Evolutionary conservation across 2,888 invertebrate species (phyloP), one percentile per base, ranked within the genome.

Genomic region (Crepidodera aurea): DNA sequence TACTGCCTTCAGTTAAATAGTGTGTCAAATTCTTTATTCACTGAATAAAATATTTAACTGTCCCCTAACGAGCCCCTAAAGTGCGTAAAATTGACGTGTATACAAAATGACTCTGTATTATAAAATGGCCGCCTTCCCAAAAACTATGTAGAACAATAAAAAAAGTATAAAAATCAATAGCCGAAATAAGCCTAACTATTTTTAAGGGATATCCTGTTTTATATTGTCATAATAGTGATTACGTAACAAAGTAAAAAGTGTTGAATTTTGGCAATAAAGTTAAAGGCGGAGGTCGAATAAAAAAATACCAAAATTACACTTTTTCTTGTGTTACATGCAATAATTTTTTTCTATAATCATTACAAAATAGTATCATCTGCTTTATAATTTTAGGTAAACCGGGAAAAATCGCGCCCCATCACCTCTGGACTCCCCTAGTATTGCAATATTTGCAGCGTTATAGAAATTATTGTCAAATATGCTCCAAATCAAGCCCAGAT

Each of bases 191-290:
- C 19, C 25, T 13, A 34, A 18, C 37, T 51, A 37, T 51, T 19
- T 13, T 50, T 15, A 10, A 13, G 10, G 10, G 10, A 8, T 16
- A 2, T 12, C 15, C 7, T 50, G 34, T 51, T 51, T 37, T 18
- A 32, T 51, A 51, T 51, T 51, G 51, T 51, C 19, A 39, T 37
- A 51, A 10, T 32, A 32, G 32, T 32, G 7, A 32, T n/a, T 32
- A n/a, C 32, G 10, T n/a, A 32, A 10, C 32, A 51, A 51, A 25
- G 22, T 34, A 34, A 5, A n/a, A 51, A 51, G 32, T 51, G 15
- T 22, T 32, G 5, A 8, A n/a, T 32, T 32, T 32, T 32, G n/a
- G 7, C 32, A 22, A 22, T 6, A 22, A 22, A 22, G 6, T 32
- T 15, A 16, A 22, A 22, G 22, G 22, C 22, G 22, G 6, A 2